These are phyloP conservation scores for Harpegnathos saltator DNA, from an alignment of 1,140 invertebrate genomes.

Conservation along the genomic window DNA sequence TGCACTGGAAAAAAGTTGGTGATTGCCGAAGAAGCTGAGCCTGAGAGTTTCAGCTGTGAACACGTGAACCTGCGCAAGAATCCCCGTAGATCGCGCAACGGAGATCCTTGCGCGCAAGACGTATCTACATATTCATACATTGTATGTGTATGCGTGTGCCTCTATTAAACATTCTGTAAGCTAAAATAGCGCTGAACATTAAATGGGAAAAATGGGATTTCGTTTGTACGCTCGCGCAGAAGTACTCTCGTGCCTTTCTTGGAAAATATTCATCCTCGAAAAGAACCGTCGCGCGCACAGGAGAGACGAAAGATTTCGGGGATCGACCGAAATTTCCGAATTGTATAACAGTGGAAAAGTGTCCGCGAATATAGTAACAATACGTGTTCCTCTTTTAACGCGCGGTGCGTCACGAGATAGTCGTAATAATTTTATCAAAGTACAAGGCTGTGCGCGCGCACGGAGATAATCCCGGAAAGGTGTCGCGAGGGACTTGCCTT, in stretches of 20 bases:
- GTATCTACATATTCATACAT: constrained; percentile 16
- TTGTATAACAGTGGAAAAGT: constrained; percentile 9
- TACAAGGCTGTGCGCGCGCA: not conserved
- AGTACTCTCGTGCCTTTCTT: not conserved
- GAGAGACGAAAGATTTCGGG: not conserved
- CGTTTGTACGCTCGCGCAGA: constrained; percentile 39
- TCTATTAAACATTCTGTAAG: constrained; percentile 47
- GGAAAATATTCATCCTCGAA: constrained; percentile 18
- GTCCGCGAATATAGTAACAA: not conserved
- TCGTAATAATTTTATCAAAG: not conserved
- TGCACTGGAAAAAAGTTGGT: constrained; percentile 19
- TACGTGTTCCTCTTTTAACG: not conserved
- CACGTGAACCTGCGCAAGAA: not conserved
- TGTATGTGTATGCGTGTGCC: not conserved
- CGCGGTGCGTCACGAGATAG: not conserved
- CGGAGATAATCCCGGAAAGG: not conserved
- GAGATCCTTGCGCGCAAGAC: constrained; percentile 17
- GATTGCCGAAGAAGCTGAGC: constrained; percentile 9
- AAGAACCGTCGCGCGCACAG: not conserved
- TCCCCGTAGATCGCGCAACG: not conserved
- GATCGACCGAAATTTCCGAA: not conserved
- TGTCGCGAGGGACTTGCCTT: not conserved
- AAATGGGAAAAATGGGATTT: constrained; percentile 34
- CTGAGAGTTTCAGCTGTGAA: not conserved
- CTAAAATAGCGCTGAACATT: constrained; percentile 60